Evolutionary conservation across 2,113 vertebrate species (phyloP).

Genomic region (Xyliphius kryptos): DNA sequence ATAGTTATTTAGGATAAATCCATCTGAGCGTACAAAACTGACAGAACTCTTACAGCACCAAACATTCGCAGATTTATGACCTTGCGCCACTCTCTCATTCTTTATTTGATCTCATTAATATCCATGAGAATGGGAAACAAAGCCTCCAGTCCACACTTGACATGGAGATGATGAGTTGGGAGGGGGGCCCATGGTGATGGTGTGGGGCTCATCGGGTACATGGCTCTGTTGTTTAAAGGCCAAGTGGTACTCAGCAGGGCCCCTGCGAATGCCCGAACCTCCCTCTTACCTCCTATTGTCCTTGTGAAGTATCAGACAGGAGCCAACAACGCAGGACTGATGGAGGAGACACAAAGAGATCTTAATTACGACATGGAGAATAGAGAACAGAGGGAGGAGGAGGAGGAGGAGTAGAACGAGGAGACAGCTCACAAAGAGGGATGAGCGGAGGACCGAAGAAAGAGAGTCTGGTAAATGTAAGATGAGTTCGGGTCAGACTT

Average conservation of each 20-base stretch:
- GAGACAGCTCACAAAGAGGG: conserved; percentile 4
- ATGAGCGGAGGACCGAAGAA: neutral
- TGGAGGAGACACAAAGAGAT: too few relatives aligned
- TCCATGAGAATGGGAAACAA: conserved; percentile 31
- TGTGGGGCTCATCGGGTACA: too few relatives aligned
- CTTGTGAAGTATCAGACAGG: too few relatives aligned
- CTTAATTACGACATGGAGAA: too few relatives aligned
- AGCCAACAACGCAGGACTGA: neutral
- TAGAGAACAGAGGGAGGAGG: too few relatives aligned
- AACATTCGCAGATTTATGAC: neutral
- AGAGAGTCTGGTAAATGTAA: conserved; percentile 21
- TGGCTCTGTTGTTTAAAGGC: conserved; percentile 38
- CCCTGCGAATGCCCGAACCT: conserved; percentile 11
- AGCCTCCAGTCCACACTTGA: conserved; percentile 20
- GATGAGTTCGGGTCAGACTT: conserved; percentile 8
- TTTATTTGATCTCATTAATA: conserved; percentile 32
- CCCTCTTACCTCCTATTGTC: conserved; percentile 12
- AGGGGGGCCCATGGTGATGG: too few relatives aligned
- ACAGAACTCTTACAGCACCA: neutral
- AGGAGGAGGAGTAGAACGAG: too few relatives aligned
- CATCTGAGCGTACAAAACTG: conserved; percentile 1
- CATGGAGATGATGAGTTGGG: too few relatives aligned
- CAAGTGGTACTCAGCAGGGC: conserved; percentile 36
- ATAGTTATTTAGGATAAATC: neutral
- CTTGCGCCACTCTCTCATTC: neutral